Percentiles rank a stretch among this genome's conserved stretches.
Evolutionary conservation across 2,888 invertebrate genomes (phyloP).

Genomic region (Drosophila buzzatii): DNA sequence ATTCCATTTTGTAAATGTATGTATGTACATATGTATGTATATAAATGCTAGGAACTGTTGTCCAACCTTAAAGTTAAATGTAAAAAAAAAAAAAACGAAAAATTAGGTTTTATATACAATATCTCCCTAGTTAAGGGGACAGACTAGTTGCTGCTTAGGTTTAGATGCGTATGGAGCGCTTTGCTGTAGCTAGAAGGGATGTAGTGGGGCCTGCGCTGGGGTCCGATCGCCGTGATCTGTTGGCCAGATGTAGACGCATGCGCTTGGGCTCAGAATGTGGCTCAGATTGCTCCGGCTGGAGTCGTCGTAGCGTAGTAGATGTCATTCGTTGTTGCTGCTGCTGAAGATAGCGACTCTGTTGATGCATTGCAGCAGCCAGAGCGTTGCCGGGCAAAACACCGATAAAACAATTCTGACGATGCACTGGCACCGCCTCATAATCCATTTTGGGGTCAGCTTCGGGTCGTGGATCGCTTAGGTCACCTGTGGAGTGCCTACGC

Average conservation of each 20-base stretch:
- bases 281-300: neutral
- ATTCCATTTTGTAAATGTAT: neutral
- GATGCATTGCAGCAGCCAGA: constrained; percentile 31
- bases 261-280: constrained; percentile 34
- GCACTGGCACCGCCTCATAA: constrained; percentile 72
- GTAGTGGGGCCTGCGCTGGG: constrained; percentile 8
- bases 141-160: neutral
- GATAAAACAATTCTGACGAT: constrained; percentile 83
- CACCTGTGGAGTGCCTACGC: constrained; percentile 21
- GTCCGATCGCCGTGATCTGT: constrained; percentile 17
- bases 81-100: neutral
- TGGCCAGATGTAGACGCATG: constrained; percentile 21
- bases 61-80: constrained; percentile 33
- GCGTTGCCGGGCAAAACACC: constrained; percentile 63
- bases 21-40: too few relatives aligned
- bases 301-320: neutral
- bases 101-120: constrained; percentile 27
- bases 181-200: constrained; percentile 9
- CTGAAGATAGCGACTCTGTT: constrained; percentile 32
- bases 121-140: neutral
- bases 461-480: neutral
- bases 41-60: constrained; percentile 36
- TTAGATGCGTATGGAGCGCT: constrained; percentile 62
- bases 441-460: constrained; percentile 9
- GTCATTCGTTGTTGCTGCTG: constrained; percentile 14